Conservation (phyloP, 2,797 vertebrate species). For the Anguilla megastoma region DNA sequence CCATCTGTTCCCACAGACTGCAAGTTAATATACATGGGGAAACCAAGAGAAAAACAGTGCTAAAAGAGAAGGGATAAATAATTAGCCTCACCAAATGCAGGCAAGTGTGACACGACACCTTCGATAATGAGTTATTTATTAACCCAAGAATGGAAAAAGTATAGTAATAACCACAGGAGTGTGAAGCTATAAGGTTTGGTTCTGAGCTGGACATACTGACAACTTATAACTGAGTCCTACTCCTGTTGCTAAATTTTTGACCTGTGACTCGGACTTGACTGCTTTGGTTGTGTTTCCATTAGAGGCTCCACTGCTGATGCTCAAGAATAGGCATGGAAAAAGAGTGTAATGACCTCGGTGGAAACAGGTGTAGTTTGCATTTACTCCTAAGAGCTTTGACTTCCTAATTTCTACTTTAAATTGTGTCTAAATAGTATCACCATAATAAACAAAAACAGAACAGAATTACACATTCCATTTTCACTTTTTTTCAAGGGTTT, state of each 20-base stretch:
- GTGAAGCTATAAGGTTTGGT: constrained; percentile 1
- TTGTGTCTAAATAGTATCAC: background rate
- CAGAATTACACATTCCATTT: background rate
- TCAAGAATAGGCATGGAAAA: background rate
- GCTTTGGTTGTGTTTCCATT: background rate
- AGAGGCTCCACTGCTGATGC: background rate
- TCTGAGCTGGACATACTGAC: background rate
- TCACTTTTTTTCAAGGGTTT: background rate
- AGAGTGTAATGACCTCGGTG: background rate
- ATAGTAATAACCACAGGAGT: constrained; percentile 5
- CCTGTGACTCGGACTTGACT: background rate
- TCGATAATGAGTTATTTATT: constrained; percentile 25
- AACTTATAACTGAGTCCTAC: background rate
- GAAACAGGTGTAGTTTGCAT: background rate
- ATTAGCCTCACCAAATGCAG: constrained; percentile 17
- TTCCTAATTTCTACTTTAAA: background rate
- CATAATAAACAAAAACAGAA: too few species aligned
- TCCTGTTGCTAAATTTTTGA: background rate
- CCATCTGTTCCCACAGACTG: constrained; percentile 39
- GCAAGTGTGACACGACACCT: constrained; percentile 6
- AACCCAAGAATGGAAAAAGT: constrained; percentile 21
- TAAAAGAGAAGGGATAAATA: constrained; percentile 8
- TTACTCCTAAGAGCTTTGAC: background rate
- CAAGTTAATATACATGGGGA: constrained; percentile 16
- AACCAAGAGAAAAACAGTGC: background rate